Evolutionary conservation across 2,797 vertebrate genomes (phyloP), one percentile per base, ranked within the genome.

Genomic region (Peromyscus attwateri): DNA sequence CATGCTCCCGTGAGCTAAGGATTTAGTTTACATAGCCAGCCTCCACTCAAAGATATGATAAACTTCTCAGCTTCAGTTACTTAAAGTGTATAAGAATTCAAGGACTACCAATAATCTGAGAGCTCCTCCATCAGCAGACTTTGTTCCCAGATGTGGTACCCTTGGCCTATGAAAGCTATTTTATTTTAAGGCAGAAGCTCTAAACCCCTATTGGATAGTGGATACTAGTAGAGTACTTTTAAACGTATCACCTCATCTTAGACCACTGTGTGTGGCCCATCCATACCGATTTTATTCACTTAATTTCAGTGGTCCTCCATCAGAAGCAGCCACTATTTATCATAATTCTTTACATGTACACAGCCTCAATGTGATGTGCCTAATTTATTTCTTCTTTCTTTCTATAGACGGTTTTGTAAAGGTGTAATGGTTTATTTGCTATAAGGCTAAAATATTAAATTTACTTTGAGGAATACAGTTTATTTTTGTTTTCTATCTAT

Each of bases 41-140:
- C 79, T 89, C 73, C 37, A 84, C 71, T 87, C 6, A 23, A 25
- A 75, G 43, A 23, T 25, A 49, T 77, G 11, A 62, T 93, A 77
- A 82, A 88, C 95, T 97, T 98, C 77, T 97, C 95, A 97, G 95
- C 89, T 97, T 98, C 87, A 97, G 79, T 97, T 98, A 83, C 97
- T 96, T 96, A 95, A 95, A 96, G 91, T 89, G 94, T 97, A 96
- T 94, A 98, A 98, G 97, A 90, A 91, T 94, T 96, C 83, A 96
- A 97, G 83, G 91, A 97, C 97, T 96, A 95, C 91, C 91, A 95
- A 11, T 14, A 68, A 94, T 80, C 64, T 94, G 96, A 97, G 97
- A 98, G 90, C 96, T 97, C 96, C 75, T 96, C 96, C 97, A 97
- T 85, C 89, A 95, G 70, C 85, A 64, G 95, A 40, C 66, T 98